Evolutionary conservation across 2,797 vertebrate species (phyloP).

Genomic region (Diceros bicornis): DNA sequence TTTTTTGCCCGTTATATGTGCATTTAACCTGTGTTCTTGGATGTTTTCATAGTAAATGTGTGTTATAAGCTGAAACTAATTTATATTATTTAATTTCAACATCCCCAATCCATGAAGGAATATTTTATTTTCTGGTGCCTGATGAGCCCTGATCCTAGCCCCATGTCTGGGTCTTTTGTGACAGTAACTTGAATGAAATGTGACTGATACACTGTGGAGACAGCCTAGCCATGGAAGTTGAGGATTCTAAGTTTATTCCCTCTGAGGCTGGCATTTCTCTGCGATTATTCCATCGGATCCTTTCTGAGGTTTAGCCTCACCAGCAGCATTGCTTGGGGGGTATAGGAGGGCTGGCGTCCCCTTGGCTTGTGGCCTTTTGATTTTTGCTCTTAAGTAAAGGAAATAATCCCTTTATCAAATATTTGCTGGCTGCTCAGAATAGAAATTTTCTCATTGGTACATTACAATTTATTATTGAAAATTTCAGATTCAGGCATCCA

Average conservation of each 20-base stretch:
- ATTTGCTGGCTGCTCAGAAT: conserved; percentile 64
- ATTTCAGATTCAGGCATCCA: conserved; percentile 5
- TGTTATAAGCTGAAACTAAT: conserved; percentile 24
- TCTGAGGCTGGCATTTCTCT: conserved; percentile 57
- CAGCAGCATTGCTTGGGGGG: neutral
- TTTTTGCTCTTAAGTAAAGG: conserved; percentile 61
- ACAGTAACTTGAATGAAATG: conserved; percentile 16
- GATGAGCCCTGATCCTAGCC: neutral
- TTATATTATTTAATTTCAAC: neutral
- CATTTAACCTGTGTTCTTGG: conserved; percentile 5
- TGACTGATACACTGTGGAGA: neutral
- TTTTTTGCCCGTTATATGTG: neutral
- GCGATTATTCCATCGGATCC: neutral
- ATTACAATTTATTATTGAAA: conserved; percentile 52
- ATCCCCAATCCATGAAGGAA: neutral
- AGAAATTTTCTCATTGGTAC: conserved; percentile 5
- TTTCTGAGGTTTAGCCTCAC: neutral
- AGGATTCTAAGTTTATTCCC: conserved; percentile 24
- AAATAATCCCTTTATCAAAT: conserved; percentile 66
- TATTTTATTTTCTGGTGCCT: neutral
- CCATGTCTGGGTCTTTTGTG: neutral
- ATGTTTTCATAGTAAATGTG: neutral
- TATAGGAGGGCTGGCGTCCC: neutral
- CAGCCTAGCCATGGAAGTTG: neutral
- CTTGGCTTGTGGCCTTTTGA: conserved; percentile 61